Evolutionary conservation across 1,140 invertebrate genomes (phyloP), one percentile per base, ranked within the genome.

Genomic region (Carcinoscorpius rotundicauda): DNA sequence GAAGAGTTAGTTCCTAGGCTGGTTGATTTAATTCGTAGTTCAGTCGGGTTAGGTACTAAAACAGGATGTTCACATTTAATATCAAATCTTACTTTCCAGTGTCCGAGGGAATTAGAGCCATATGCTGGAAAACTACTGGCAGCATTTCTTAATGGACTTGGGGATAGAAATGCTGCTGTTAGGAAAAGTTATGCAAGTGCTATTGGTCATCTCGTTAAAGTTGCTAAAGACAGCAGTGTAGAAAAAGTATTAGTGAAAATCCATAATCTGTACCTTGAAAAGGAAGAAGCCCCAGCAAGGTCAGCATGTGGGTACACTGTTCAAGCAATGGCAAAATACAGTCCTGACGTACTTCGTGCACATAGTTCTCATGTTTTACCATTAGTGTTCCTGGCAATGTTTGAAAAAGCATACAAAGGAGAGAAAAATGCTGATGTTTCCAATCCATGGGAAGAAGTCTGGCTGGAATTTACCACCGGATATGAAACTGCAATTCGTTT

Each of bases 331-430:
- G 85, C 87, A 60, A 86, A 85, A 68, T 84, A 91, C 59, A 89
- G 87, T 78, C 85, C 88, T 64, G 91, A 94, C 61, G 79, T 89
- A 53, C 77, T 95, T 49, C 90, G 87, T 73, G 83, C 87, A 68
- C 87, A 91, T 73, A 84, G 87, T n/a, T 82, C 84, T 49, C 78
- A 86, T 52, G 80, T 91, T 51, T 80, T 94, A 70, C 91, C 92
- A 6, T 78, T 94, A 49, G 84, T 87, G 6, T 95, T 95, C 74
- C 84, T 93, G 69, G 92, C 89, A 11, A 93, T 91, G 87, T 91
- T 94, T 73, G 85, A 84, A 29, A 83, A 86, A 72, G 85, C 87
- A 74, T 81, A 79, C 3, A 80, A 82, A 62, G 82, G 81, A 81
- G 70, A 73, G 66, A 68, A 61, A 68, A 69, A 70, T 61, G 56